Conservation (phyloP, 1,140 invertebrate species). For the Hyles vespertilio region DNA sequence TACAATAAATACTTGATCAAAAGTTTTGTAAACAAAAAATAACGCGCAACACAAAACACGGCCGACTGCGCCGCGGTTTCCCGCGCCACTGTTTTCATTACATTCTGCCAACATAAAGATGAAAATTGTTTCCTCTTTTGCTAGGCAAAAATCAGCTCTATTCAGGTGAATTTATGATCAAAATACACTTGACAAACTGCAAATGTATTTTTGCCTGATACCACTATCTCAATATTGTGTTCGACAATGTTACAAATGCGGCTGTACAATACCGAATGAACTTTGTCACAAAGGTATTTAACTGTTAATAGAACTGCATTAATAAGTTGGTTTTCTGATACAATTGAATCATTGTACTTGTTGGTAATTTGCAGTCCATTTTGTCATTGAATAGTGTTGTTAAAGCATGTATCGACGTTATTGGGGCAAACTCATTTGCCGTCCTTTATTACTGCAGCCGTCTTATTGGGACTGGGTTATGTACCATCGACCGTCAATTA, state of each 20-base stretch:
- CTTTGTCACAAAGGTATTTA: background rate
- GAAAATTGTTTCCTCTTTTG: too few relatives aligned
- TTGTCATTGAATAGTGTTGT: too few relatives aligned
- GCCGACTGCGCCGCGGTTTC: constrained; percentile 36
- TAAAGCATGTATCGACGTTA: too few relatives aligned
- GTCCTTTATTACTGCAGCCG: too few relatives aligned
- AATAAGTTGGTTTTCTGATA: background rate
- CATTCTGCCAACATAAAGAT: too few relatives aligned
- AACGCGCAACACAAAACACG: constrained; percentile 15
- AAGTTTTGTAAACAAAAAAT: constrained; percentile 13
- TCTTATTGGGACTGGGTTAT: too few relatives aligned
- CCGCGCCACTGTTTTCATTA: constrained; percentile 38
- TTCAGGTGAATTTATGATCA: background rate
- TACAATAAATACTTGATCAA: constrained; percentile 4
- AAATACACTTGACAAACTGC: background rate
- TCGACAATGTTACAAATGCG: constrained; percentile 1
- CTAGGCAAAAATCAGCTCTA: background rate
- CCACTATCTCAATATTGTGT: background rate
- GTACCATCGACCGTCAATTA: too few relatives aligned
- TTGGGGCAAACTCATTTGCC: too few relatives aligned
- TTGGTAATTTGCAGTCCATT: background rate
- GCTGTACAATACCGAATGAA: background rate
- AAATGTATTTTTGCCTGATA: background rate
- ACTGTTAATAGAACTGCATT: background rate
- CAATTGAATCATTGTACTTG: constrained; percentile 4